Evolutionary conservation across 2,113 vertebrate species (phyloP).

Genomic region (Tachuris rubrigastra): DNA sequence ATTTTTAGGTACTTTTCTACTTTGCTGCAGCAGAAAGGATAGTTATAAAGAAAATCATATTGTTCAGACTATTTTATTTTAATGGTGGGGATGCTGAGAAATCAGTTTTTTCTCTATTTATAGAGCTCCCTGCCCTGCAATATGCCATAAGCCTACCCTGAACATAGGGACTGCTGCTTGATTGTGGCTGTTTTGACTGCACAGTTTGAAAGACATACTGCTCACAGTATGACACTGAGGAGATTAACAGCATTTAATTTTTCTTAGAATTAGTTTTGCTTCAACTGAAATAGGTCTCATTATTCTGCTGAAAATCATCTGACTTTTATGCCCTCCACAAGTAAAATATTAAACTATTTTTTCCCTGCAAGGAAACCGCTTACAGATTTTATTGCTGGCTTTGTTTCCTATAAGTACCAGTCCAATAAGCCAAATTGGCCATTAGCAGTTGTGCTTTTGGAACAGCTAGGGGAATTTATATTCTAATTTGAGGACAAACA

Average conservation of each 20-base stretch:
- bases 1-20: background rate
- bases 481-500: background rate
- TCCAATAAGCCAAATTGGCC: background rate
- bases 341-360: background rate
- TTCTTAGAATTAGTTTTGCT: conserved; percentile 27
- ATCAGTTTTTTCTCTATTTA: background rate
- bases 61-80: background rate
- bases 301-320: conserved; percentile 19
- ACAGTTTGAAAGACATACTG: background rate
- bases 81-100: background rate
- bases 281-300: conserved; percentile 3
- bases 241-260: conserved; percentile 43
- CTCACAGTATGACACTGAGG: background rate
- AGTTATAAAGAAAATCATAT: background rate
- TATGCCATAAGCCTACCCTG: background rate
- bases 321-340: background rate
- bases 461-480: background rate
- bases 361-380: background rate
- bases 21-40: background rate
- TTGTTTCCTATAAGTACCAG: background rate
- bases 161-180: background rate
- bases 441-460: background rate
- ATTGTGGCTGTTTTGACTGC: background rate
- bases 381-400: background rate
- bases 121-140: background rate